Percentiles rank a stretch among this genome's conserved stretches.
These are phyloP conservation scores for Nesoenas mayeri DNA, from an alignment of 2,113 vertebrate genomes.

Conservation along the genomic window DNA sequence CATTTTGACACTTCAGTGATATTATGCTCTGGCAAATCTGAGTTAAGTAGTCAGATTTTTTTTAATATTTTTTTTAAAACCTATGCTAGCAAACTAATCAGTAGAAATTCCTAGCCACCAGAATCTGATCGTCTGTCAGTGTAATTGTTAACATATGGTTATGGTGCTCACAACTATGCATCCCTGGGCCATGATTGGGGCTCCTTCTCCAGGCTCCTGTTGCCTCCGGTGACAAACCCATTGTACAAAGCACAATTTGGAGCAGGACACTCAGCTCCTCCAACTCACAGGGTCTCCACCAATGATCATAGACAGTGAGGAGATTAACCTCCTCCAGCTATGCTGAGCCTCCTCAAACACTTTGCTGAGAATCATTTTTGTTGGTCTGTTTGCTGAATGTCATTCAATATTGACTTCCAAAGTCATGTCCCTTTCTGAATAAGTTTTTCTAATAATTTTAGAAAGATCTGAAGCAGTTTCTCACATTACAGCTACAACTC, in stretches of 20 bases:
- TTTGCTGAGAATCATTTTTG: not conserved
- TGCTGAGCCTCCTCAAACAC: not conserved
- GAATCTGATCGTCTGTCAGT: not conserved
- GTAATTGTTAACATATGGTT: not conserved
- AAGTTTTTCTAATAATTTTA: not conserved
- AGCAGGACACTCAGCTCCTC: not conserved
- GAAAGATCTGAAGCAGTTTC: not conserved
- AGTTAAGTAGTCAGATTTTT: not conserved
- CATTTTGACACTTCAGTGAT: not conserved
- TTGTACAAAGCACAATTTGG: not conserved
- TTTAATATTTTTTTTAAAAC: not conserved
- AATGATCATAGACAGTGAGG: rapidly evolving
- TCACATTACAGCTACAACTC: not conserved
- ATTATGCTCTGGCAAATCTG: not conserved
- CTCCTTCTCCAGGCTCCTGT: not conserved
- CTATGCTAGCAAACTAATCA: not conserved
- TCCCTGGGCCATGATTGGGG: too few species aligned
- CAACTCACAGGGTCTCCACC: rapidly evolving
- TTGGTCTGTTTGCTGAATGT: not conserved
- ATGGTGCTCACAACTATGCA: rapidly evolving
- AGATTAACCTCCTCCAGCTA: not conserved
- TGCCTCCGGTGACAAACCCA: not conserved
- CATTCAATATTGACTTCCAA: not conserved
- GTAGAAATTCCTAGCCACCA: not conserved
- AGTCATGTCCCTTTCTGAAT: not conserved